Base-by-base conservation (phyloP, 2,113 vertebrate species). In the Gobius niger region DNA sequence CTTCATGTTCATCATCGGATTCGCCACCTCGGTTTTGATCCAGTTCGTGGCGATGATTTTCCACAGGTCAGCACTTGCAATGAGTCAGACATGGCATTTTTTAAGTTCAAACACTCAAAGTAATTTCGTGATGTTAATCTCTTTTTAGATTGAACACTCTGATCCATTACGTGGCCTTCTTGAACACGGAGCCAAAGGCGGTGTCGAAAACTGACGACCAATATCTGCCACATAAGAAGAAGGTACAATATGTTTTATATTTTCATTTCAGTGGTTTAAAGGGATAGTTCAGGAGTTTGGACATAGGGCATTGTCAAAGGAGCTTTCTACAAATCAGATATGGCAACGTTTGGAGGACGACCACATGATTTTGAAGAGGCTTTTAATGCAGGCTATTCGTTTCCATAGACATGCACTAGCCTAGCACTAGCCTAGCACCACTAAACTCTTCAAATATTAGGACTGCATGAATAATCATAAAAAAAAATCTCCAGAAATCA, bases 1-100 rank as follows among this genome's bases (percentile, higher is more conserved):
- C n/a, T 73, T 90, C 16, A 87, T 89, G 87, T 89, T 88, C 77
- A 84, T 90, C 16, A 6, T 88, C 34, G 83, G 84, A 42, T 89
- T 88, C 15, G 80, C 77, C 0, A 0, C 19, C 0, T 64, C 84
- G 0, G 63, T 89, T 4, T 0, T 74, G 0, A 34, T 89, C n/a
- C 89, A 90, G 85, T 90, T 86, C 53, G 1, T 90, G 0, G 54
- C 64, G 7, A 90, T 90, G 88, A 0, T 87, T 0, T 90, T 78
- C 65, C 86, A 91, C 85, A 91, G 90, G 89, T 91, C 50, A 82
- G 0, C 50, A 11, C 44, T 59, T 12, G 2, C 2, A 56, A 18
- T 6, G n/a, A 10, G 24, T 41, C 0, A 1, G 3, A 14, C 5
- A 8, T 18, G 24, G 67, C n/a, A 10, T 44, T 2, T 0, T 19